Evolutionary conservation across 1,140 invertebrate genomes (phyloP).

Genomic region (Drosophila saltans): DNA sequence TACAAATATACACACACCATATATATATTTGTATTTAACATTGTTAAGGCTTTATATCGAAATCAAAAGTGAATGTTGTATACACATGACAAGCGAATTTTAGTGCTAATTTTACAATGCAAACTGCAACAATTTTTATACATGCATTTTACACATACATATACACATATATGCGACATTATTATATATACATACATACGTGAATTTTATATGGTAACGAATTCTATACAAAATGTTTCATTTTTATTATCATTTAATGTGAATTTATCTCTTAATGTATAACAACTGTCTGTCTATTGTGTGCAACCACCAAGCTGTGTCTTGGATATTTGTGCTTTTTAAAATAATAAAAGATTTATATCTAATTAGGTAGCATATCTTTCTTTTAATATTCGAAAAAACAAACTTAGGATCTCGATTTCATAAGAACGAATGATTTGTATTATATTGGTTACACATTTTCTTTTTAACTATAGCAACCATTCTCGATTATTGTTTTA

Average conservation of each 20-base stretch:
- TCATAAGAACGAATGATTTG: too few species aligned
- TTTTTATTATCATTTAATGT: conserved; percentile 1
- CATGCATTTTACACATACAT: conserved; percentile 28
- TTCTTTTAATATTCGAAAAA: too few species aligned
- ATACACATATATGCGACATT: conserved; percentile 33
- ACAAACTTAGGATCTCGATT: too few species aligned
- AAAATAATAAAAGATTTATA: conserved; percentile 21
- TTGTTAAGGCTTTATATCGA: conserved; percentile 5
- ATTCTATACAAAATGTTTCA: conserved; percentile 42
- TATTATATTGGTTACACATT: too few species aligned
- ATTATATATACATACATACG: conserved; percentile 69
- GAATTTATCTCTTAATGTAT: conserved; percentile 42
- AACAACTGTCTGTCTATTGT: conserved; percentile 22
- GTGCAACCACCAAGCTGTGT: conserved; percentile 60
- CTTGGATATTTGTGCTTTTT: conserved; percentile 74
- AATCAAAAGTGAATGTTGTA: conserved; percentile 53
- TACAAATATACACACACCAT: conserved; percentile 11
- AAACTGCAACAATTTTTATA: conserved; percentile 37
- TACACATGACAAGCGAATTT: conserved; percentile 44
- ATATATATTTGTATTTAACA: conserved; percentile 35
- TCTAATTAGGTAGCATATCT: not conserved
- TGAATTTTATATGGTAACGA: conserved; percentile 73
- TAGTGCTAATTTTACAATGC: conserved; percentile 72
- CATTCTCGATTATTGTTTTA: not conserved
- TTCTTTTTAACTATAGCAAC: conserved; percentile 8